These are phyloP conservation scores for Chironomus striatipennis DNA, from an alignment of 1,140 invertebrate genomes.

Conservation along the genomic window DNA sequence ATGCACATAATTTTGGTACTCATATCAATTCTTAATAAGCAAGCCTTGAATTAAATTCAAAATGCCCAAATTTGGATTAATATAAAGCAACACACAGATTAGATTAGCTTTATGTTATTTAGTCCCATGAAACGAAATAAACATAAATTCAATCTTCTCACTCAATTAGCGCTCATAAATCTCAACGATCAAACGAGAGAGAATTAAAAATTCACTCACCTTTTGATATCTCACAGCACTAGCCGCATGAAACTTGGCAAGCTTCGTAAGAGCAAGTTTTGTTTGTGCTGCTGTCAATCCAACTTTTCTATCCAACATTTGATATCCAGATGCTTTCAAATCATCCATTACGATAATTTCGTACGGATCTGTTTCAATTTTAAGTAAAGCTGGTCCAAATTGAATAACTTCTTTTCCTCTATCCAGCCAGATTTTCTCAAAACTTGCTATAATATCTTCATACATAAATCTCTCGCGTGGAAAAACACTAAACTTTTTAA, in stretches of 20 bases:
- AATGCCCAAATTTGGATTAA: too few species aligned
- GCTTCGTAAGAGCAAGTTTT: conserved; percentile 41
- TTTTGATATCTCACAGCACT: conserved; percentile 37
- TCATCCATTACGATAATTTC: conserved; percentile 43
- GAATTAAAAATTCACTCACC: not conserved
- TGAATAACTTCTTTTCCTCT: not conserved
- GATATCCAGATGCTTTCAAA: conserved; percentile 41
- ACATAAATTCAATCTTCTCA: too few species aligned
- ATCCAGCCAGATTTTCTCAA: not conserved
- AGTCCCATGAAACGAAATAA: too few species aligned
- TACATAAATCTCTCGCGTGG: conserved; percentile 1
- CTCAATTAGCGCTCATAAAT: too few species aligned
- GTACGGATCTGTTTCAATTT: conserved; percentile 31
- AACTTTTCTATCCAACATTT: conserved; percentile 41
- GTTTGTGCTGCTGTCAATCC: conserved; percentile 44
- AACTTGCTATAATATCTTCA: not conserved
- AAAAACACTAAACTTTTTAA: conserved; percentile 12
- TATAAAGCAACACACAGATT: too few species aligned
- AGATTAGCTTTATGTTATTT: too few species aligned
- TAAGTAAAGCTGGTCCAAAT: not conserved
- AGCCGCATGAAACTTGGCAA: conserved; percentile 48
- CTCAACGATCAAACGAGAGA: too few species aligned
- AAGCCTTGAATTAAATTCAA: too few species aligned
- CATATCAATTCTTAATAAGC: too few species aligned
- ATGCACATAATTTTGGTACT: not conserved